Evolutionary conservation across 2,888 invertebrate species (phyloP), one percentile per base, ranked within the genome.

Genomic region (Mellilla xanthometata): DNA sequence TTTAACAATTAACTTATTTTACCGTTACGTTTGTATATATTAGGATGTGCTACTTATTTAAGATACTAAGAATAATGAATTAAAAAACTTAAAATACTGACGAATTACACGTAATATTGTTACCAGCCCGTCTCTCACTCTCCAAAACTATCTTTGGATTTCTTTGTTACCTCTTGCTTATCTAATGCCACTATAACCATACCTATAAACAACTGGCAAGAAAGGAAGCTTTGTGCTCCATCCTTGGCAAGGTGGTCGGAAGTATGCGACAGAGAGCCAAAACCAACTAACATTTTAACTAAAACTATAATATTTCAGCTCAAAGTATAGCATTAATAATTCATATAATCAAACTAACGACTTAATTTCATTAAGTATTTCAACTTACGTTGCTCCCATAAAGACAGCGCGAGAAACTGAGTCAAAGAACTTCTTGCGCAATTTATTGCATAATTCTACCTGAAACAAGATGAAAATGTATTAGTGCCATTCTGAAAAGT

Each of bases 381-480:
- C 65, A 80, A 87, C 87, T 88, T 86, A 88, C 87, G 65, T 84
- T 77, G 76, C 78, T 66, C 74, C 78, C 74, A 69, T 65, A 60
- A 70, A 67, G 71, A 76, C 66, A 72, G 70, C 67, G 63, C 58
- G 64, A 59, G 60, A 65, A 70, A 76, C 71, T 58, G 66, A 76
- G 60, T 81, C 74, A 81, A 80, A 81, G 60, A 81, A 81, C 75
- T 81, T 83, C 87, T 86, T 62, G 79, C 76, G 81, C 79, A 81
- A 82, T 79, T 88, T 81, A 86, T 86, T 86, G 87, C 85, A 88
- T 89, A 88, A 89, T 88, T 88, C 89, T 89, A 89, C 89, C 89
- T 89, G 89, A 64, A 89, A 88, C 89, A 89, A 89, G 66, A 89
- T 81, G 73, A 81, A 83, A 81, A 85, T 81, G 89, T 83, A 82